Conservation (phyloP, 2,797 vertebrate species). For the Alosa sapidissima region DNA sequence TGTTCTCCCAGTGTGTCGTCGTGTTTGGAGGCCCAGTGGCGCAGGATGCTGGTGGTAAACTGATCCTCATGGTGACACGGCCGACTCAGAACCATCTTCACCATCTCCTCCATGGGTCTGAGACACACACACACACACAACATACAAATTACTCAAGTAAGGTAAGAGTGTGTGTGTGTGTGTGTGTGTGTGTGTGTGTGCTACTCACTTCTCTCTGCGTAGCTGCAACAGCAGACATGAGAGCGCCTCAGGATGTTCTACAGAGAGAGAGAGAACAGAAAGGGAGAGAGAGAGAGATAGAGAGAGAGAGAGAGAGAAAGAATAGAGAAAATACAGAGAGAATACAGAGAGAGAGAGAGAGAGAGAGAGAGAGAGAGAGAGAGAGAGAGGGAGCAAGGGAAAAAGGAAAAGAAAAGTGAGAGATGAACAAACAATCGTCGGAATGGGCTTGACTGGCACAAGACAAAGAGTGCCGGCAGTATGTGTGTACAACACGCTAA, state of each 20-base stretch:
- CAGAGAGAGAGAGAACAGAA: slow-evolving; percentile 35
- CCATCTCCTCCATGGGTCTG: slow-evolving; percentile 96
- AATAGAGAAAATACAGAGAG: no score
- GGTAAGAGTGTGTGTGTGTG: not conserved
- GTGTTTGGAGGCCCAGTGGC: slow-evolving; percentile 91
- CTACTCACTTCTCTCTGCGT: slow-evolving; percentile 86
- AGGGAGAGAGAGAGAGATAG: not conserved
- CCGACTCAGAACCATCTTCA: slow-evolving; percentile 95
- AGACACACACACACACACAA: not conserved
- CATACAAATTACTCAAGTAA: not conserved
- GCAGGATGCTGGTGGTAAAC: slow-evolving; percentile 95
- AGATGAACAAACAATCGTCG: not conserved
- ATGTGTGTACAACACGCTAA: no score
- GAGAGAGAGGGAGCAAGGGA: not conserved
- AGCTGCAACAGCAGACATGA: slow-evolving; percentile 93
- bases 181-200: not conserved
- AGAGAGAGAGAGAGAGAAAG: not conserved
- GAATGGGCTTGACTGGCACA: not conserved
- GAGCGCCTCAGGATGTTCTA: slow-evolving; percentile 92
- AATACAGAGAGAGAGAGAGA: not conserved
- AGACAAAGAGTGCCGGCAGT: no score
- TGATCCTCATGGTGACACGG: slow-evolving; percentile 92
- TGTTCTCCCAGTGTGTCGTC: slow-evolving; percentile 90
- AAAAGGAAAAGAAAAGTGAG: not conserved
- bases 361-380: not conserved